A percentile compares a stretch with the other conserved stretches of the same genome.
Conservation (phyloP, 2,113 vertebrate genomes). For the Eira barbara region DNA sequence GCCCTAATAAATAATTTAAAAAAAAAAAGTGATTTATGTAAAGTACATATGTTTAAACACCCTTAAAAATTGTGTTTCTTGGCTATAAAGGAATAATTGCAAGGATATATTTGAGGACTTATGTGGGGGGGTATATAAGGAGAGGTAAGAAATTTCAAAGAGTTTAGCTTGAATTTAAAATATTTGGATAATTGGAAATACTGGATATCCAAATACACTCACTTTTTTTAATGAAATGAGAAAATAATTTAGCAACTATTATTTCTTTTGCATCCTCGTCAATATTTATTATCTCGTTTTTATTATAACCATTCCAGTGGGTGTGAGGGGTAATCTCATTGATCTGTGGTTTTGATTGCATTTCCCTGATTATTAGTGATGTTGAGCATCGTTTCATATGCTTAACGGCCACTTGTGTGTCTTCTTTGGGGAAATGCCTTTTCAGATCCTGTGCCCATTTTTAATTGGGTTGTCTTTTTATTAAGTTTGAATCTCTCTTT, state of each 20-base stretch:
- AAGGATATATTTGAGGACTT: background rate
- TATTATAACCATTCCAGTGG: background rate
- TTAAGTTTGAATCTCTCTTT: background rate
- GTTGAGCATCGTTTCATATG: background rate
- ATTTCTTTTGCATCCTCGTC: background rate
- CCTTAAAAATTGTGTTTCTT: background rate
- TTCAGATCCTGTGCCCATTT: background rate
- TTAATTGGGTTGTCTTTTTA: background rate
- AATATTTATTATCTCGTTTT: background rate
- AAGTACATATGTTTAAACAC: background rate
- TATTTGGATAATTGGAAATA: background rate
- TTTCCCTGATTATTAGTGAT: background rate
- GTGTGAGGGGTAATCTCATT: background rate
- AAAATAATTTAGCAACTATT: background rate
- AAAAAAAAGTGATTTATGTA: background rate
- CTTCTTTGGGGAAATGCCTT: background rate
- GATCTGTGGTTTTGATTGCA: background rate
- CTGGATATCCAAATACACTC: background rate
- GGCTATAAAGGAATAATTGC: background rate
- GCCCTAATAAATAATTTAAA: too few relatives aligned
- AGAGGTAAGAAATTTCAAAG: background rate
- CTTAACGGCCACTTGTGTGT: background rate
- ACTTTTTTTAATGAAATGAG: background rate
- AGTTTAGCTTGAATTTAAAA: slow-evolving; percentile 26
- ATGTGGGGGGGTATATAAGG: background rate